Conservation (phyloP, 2,888 invertebrate species). For the Meloe dianella region DNA sequence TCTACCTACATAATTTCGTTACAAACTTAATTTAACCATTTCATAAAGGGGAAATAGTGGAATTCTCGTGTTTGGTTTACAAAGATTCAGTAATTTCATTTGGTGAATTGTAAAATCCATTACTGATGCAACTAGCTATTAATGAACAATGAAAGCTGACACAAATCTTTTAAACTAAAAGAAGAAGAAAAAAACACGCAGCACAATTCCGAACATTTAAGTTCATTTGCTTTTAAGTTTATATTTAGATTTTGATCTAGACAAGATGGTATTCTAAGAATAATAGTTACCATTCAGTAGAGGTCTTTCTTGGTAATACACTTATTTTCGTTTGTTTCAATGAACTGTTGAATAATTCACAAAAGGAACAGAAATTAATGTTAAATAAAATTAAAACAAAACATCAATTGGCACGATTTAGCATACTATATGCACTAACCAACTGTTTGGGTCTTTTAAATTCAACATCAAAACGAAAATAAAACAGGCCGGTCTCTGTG, state of each 20-base stretch:
- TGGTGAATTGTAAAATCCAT: background rate
- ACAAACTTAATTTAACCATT: background rate
- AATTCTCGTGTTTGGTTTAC: background rate
- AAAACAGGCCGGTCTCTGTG: constrained; percentile 34
- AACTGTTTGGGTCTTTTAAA: constrained; percentile 25
- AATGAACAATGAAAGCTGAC: background rate
- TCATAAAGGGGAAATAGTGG: background rate
- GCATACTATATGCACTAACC: constrained; percentile 31
- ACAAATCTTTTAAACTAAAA: background rate
- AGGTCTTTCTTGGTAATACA: constrained; percentile 18
- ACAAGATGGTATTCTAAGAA: constrained; percentile 10
- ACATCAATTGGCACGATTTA: constrained; percentile 54
- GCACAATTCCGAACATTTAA: background rate
- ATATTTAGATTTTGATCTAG: constrained; percentile 8
- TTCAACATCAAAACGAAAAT: constrained; percentile 45
- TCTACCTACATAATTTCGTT: background rate
- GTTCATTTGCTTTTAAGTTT: background rate
- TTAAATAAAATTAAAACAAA: too few relatives aligned
- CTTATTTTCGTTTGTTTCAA: constrained; percentile 50
- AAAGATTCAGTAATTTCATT: background rate
- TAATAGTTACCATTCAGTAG: constrained; percentile 9
- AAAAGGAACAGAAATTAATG: background rate
- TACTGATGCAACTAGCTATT: background rate
- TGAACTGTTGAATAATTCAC: constrained; percentile 56
- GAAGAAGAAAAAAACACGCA: background rate